A percentile compares a stretch with the other conserved stretches of the same genome.
phyloP scores from a whole-genome alignment of 1,140 invertebrate species.

The Orius insidiosus region DNA sequence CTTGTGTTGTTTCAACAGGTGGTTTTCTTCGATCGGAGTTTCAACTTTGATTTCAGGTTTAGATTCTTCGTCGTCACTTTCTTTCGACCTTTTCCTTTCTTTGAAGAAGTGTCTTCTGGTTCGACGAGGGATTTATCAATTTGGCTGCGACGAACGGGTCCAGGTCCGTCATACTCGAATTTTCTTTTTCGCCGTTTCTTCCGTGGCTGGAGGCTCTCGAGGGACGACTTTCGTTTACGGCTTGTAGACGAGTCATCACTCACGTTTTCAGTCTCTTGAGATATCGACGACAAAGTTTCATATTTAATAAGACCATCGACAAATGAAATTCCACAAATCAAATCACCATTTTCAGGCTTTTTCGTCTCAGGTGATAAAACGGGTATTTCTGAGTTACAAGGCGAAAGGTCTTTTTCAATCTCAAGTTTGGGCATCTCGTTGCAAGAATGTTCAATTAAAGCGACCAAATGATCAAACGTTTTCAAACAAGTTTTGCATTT shows the following conservation, averaged over 20 bases:
- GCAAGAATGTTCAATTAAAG: conserved; percentile 6
- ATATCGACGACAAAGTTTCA: conserved; percentile 4
- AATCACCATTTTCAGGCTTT: no score
- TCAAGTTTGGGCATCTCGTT: conserved; percentile 15
- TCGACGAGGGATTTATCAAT: no score
- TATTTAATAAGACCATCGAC: conserved; percentile 8
- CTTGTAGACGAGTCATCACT: not conserved
- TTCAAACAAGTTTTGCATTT: conserved; percentile 4
- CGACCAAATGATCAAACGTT: conserved; percentile 1
- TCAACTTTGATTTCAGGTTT: conserved; percentile 2
- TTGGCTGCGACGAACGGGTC: no score
- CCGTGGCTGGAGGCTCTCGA: no score
- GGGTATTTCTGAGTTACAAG: conserved; percentile 12
- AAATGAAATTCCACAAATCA: conserved; percentile 10
- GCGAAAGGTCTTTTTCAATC: conserved; percentile 10
- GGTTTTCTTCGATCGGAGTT: not conserved
- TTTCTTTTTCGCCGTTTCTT: no score
- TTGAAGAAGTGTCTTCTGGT: not conserved
- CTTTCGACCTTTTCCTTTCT: not conserved
- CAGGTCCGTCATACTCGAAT: no score
- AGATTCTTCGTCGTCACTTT: not conserved
- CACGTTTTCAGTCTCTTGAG: conserved; percentile 8
- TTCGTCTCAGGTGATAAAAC: conserved; percentile 1
- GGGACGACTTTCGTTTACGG: not conserved
- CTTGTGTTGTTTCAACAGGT: conserved; percentile 1